Evolutionary conservation across 2,888 invertebrate species (phyloP).

Genomic region (Eupithecia pulchellata): DNA sequence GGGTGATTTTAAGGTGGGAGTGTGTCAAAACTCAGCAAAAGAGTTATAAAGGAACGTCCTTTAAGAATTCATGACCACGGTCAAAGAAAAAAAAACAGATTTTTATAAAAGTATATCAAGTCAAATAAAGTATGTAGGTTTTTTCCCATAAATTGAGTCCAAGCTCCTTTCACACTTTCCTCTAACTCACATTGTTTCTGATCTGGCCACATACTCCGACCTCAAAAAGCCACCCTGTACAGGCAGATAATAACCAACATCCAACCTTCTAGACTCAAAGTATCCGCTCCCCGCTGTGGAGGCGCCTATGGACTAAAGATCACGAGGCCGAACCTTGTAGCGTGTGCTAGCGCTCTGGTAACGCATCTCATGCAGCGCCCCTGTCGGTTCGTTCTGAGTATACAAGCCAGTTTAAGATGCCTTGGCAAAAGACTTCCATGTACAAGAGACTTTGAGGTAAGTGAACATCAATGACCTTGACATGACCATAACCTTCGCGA

Average conservation of each 20-base stretch:
- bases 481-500: too few relatives aligned
- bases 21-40: background rate
- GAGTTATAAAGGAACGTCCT: too few relatives aligned
- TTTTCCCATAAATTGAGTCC: background rate
- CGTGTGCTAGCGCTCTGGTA: conserved; percentile 89
- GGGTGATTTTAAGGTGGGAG: background rate
- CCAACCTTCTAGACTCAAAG: conserved; percentile 57
- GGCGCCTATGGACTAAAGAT: conserved; percentile 91
- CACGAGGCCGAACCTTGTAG: conserved; percentile 83
- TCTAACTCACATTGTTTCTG: background rate
- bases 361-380: conserved; percentile 87
- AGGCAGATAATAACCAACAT: background rate
- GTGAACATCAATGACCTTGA: background rate
- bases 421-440: conserved; percentile 88
- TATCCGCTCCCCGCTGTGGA: conserved; percentile 62
- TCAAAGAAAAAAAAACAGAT: too few relatives aligned
- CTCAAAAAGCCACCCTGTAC: background rate
- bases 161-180: background rate
- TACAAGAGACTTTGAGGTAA: conserved; percentile 87
- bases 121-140: too few relatives aligned
- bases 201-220: background rate
- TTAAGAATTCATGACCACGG: too few relatives aligned
- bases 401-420: conserved; percentile 90
- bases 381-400: conserved; percentile 88
- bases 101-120: too few relatives aligned